A percentile compares a stretch with the other conserved stretches of the same genome.
Conservation (phyloP, 2,888 invertebrate species). For the Aethes cnicana region DNA sequence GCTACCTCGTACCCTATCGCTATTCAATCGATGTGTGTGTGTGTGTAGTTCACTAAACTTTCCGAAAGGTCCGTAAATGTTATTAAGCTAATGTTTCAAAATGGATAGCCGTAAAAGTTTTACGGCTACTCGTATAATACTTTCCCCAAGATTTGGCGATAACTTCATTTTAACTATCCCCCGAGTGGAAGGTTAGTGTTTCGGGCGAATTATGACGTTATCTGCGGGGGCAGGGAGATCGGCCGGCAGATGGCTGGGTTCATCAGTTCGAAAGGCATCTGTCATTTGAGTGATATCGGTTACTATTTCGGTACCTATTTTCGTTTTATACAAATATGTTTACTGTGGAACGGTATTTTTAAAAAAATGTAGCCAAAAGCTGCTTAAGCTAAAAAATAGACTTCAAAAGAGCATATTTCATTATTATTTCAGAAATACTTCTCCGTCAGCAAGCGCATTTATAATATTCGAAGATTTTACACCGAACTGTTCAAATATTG, state of each 20-base stretch:
- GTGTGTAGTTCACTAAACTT: slow-evolving; percentile 6
- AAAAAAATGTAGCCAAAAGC: too few relatives aligned
- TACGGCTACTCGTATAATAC: slow-evolving; percentile 16
- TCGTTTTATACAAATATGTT: too few relatives aligned
- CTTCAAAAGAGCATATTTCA: too few relatives aligned
- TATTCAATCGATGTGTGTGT: too few relatives aligned
- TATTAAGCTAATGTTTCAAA: slow-evolving; percentile 21
- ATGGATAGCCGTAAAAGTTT: slow-evolving; percentile 18
- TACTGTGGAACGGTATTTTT: too few relatives aligned
- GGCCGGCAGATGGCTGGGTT: slow-evolving; percentile 1
- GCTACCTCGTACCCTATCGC: too few relatives aligned
- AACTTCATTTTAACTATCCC: slow-evolving; percentile 16
- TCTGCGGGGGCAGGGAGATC: slow-evolving; percentile 3
- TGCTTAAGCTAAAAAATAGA: too few relatives aligned
- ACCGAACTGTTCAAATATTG: background rate
- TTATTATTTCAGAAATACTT: too few relatives aligned
- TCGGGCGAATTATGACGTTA: background rate
- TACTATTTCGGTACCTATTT: background rate
- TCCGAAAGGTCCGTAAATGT: slow-evolving; percentile 9
- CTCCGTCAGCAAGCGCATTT: too few relatives aligned
- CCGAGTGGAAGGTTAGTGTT: slow-evolving; percentile 10
- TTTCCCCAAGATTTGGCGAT: slow-evolving; percentile 25
- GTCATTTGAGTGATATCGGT: slow-evolving; percentile 12
- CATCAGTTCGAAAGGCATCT: slow-evolving; percentile 12
- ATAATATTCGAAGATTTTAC: too few relatives aligned